Conservation (phyloP, 2,113 vertebrate genomes). For the Odobenus rosmarus region DNA sequence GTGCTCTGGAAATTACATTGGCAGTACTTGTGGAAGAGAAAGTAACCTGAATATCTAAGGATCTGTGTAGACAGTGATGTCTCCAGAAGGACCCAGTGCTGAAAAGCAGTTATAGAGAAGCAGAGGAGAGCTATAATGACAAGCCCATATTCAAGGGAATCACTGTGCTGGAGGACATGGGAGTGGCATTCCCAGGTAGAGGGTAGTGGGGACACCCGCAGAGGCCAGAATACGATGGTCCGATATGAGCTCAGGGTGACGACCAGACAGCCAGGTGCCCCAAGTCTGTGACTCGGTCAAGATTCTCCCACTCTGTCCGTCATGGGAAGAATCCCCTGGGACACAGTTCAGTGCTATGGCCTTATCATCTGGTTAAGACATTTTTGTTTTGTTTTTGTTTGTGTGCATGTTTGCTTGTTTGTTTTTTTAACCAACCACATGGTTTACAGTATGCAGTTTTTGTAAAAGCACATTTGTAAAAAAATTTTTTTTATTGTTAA, state of each 20-base stretch:
- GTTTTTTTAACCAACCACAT: not conserved
- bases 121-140: not conserved
- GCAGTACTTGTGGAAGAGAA: not conserved
- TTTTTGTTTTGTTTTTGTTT: not conserved
- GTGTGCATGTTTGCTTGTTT: not conserved
- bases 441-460: not conserved
- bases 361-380: not conserved
- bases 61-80: not conserved
- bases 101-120: not conserved
- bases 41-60: not conserved
- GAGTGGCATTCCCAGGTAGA: not conserved
- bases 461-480: not conserved
- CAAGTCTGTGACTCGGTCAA: not conserved
- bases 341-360: not conserved
- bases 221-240: not conserved
- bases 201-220: not conserved
- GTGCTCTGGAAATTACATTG: not conserved
- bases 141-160: not conserved
- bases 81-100: not conserved
- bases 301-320: not conserved
- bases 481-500: not conserved
- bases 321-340: not conserved
- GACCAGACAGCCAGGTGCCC: not conserved
- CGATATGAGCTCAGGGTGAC: not conserved
- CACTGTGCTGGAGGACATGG: not conserved